Evolutionary conservation across 1,140 invertebrate species (phyloP), one percentile per base, ranked within the genome.

Genomic region (Drosophila lacertosa): DNA sequence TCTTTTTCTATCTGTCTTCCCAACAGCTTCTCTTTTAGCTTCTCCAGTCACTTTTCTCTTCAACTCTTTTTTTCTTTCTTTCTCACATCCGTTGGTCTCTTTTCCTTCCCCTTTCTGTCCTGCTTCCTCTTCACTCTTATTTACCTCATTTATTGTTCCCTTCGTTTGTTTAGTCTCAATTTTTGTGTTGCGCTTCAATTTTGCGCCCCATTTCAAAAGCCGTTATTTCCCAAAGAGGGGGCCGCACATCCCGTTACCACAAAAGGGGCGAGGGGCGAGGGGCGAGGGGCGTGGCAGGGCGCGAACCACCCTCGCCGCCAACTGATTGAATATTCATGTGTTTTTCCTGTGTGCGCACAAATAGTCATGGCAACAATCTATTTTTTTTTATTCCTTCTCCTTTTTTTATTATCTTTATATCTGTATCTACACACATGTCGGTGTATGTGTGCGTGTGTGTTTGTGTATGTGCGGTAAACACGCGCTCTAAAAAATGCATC

Each of bases 311-410:
- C 67, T 58, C 53, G 62, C 54, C 42, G 20, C 50, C 26, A 74
- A 74, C 72, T 71, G 72, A 74, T 74, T 74, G 72, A 59, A 60
- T 71, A 58, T 69, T 54, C 55, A 71, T 71, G 67, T 65, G 67
- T 65, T 64, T 54, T 58, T 57, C n/a, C n/a, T n/a, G n/a, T n/a
- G 35, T 54, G 51, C 40, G 35, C 26, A 20, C 35, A 54, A 54
- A 83, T 86, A 73, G 72, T 60, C 77, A 83, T 83, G 81, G 73
- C 72, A 86, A 83, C 80, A 76, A 86, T 86, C 76, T 69, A 13
- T 24, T 20, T 16, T 37, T 54, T 53, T 67, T 15, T n/a, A n/a
- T 22, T 26, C n/a, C n/a, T 47, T 76, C 15, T 40, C 15, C 44
- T 39, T 24, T 48, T 29, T 47, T 53, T n/a, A n/a, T n/a, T n/a